A percentile compares a stretch with the other conserved stretches of the same genome.
phyloP scores from a whole-genome alignment of 2,888 invertebrate genomes.

The Drosophila limbata region DNA sequence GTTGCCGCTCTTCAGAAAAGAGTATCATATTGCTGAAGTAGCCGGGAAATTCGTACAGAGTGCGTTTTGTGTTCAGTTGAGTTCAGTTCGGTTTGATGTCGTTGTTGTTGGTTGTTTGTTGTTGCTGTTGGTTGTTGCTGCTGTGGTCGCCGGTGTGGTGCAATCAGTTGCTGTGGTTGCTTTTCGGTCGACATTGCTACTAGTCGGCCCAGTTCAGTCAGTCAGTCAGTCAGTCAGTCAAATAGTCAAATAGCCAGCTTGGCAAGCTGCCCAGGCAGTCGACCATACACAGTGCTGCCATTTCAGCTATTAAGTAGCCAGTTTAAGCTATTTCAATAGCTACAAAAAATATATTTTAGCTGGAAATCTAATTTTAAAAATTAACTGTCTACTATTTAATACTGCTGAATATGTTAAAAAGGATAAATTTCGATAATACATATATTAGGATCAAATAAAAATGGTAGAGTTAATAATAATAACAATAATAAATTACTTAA shows the following conservation, averaged over 20 bases:
- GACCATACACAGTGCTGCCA: constrained; percentile 21
- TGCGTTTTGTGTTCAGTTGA: constrained; percentile 49
- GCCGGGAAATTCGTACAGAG: constrained; percentile 46
- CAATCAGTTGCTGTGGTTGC: constrained; percentile 79
- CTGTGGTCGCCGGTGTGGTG: constrained; percentile 74
- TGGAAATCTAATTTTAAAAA: too few relatives aligned
- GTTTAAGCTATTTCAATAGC: not conserved
- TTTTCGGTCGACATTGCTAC: constrained; percentile 69
- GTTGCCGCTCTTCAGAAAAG: constrained; percentile 3
- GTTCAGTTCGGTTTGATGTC: constrained; percentile 34
- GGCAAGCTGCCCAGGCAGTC: constrained; percentile 58
- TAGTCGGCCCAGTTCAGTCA: constrained; percentile 42
- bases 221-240: constrained; percentile 33
- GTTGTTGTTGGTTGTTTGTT: constrained; percentile 10
- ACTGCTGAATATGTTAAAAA: too few relatives aligned
- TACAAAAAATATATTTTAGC: too few relatives aligned
- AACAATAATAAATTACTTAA: too few relatives aligned
- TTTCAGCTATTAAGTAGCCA: not conserved
- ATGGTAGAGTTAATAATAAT: too few relatives aligned
- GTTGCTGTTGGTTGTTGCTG: constrained; percentile 22
- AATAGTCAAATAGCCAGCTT: constrained; percentile 44
- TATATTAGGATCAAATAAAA: too few relatives aligned
- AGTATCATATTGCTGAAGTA: constrained; percentile 35
- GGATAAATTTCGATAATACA: too few relatives aligned
- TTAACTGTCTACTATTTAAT: too few relatives aligned